Percentiles rank a stretch among this genome's conserved stretches.
These are phyloP conservation scores for Geopemphigus sp. DNA, from an alignment of 1,140 invertebrate genomes.

Conservation along the genomic window DNA sequence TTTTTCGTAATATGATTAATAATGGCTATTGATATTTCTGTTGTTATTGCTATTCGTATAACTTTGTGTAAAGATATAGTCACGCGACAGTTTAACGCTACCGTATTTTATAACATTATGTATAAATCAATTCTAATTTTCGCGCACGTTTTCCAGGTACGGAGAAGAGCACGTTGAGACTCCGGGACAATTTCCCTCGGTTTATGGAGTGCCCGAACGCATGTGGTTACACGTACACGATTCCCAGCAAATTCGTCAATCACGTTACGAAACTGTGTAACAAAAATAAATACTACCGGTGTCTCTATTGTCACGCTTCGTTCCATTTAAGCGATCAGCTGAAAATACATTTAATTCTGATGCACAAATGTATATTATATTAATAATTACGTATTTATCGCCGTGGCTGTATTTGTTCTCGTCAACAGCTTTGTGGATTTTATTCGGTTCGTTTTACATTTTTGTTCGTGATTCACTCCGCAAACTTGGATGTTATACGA, in stretches of 20 bases:
- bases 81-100: too few relatives aligned
- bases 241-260: slow-evolving; percentile 8
- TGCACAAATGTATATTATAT: slow-evolving; percentile 30
- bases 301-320: slow-evolving; percentile 35
- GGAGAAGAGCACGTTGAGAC: background rate
- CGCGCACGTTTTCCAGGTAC: background rate
- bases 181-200: slow-evolving; percentile 27
- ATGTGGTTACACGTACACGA: slow-evolving; percentile 35
- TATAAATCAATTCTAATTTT: background rate
- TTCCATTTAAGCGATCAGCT: slow-evolving; percentile 38
- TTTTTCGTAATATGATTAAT: too few relatives aligned
- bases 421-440: too few relatives aligned
- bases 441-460: too few relatives aligned
- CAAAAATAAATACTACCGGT: slow-evolving; percentile 40
- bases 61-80: too few relatives aligned
- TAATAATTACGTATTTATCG: too few relatives aligned
- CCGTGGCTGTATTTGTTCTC: too few relatives aligned
- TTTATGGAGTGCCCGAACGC: slow-evolving; percentile 50
- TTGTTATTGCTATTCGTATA: too few relatives aligned
- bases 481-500: too few relatives aligned
- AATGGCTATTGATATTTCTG: too few relatives aligned
- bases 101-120: too few relatives aligned
- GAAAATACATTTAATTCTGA: slow-evolving; percentile 41
- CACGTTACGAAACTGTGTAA: slow-evolving; percentile 29
- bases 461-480: too few relatives aligned